Evolutionary conservation across 1,140 invertebrate genomes (phyloP).

Genomic region (Dinothrombium tinctorium): DNA sequence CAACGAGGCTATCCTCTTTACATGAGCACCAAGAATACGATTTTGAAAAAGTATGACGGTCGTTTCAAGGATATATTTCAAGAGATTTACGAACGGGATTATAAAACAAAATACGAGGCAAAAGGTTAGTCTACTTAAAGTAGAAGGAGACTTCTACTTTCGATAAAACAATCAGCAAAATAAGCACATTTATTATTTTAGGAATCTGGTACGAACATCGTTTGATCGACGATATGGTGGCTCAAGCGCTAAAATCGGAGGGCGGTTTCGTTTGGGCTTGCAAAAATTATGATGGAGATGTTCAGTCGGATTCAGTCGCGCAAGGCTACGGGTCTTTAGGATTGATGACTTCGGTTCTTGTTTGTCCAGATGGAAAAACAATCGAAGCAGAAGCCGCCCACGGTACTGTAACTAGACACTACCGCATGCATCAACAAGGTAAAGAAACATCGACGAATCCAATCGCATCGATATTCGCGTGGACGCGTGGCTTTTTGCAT

Average conservation of each 20-base stretch:
- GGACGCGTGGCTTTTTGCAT: conserved; percentile 74
- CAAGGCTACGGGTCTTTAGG: conserved; percentile 68
- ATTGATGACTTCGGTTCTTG: conserved; percentile 70
- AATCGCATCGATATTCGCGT: conserved; percentile 94
- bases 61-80: conserved; percentile 98
- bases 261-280: conserved; percentile 95
- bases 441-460: conserved; percentile 95
- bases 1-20: conserved; percentile 67
- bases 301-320: conserved; percentile 89
- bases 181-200: too few relatives aligned
- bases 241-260: conserved; percentile 88
- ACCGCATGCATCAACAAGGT: conserved; percentile 71
- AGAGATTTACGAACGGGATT: conserved; percentile 78
- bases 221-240: conserved; percentile 97
- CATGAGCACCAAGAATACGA: conserved; percentile 95
- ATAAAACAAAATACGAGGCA: conserved; percentile 60
- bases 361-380: conserved; percentile 88
- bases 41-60: conserved; percentile 93
- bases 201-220: conserved; percentile 92
- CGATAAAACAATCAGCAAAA: too few relatives aligned
- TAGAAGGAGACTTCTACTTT: too few relatives aligned
- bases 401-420: conserved; percentile 89
- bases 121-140: conserved; percentile 17
- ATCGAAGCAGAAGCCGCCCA: conserved; percentile 94
- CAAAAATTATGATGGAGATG: conserved; percentile 98